A percentile compares a stretch with the other conserved stretches of the same genome.
Evolutionary conservation across 2,888 invertebrate genomes (phyloP).

Genomic region (Athalia cordata): DNA sequence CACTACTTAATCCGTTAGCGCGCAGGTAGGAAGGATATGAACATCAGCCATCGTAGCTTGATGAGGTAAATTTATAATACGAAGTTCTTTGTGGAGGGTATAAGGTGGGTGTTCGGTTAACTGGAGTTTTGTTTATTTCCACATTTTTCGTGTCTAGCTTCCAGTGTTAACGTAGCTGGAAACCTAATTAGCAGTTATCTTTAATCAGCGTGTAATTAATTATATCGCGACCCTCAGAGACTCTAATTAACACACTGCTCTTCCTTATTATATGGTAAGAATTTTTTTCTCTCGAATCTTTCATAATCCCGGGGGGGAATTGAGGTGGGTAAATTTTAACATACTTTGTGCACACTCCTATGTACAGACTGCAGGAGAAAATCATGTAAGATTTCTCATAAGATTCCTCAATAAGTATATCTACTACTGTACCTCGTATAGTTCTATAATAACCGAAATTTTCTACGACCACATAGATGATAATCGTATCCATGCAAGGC

Average conservation of each 20-base stretch:
- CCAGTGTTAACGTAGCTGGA: constrained; percentile 13
- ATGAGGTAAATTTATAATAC: background rate
- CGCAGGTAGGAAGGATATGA: background rate
- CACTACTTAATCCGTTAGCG: too few species aligned
- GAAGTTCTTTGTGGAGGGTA: background rate
- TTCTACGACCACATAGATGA: background rate
- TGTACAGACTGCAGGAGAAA: too few species aligned
- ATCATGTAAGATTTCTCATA: too few species aligned
- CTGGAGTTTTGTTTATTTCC: constrained; percentile 31
- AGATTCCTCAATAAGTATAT: background rate
- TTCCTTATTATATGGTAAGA: background rate
- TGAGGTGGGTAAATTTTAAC: too few species aligned
- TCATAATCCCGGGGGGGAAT: too few species aligned
- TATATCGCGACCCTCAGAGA: background rate
- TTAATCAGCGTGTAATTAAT: constrained; percentile 29
- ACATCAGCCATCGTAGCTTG: too few species aligned
- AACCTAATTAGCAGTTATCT: constrained; percentile 36
- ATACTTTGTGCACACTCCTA: too few species aligned
- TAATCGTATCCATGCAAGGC: background rate
- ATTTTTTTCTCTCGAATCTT: background rate
- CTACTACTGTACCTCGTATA: background rate
- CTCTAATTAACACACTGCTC: background rate
- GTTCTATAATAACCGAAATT: background rate
- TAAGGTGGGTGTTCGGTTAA: constrained; percentile 6
- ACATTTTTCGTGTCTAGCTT: constrained; percentile 12